Percentiles rank a stretch among this genome's conserved stretches.
Conservation (phyloP, 1,140 invertebrate genomes). For the Battus philenor region DNA sequence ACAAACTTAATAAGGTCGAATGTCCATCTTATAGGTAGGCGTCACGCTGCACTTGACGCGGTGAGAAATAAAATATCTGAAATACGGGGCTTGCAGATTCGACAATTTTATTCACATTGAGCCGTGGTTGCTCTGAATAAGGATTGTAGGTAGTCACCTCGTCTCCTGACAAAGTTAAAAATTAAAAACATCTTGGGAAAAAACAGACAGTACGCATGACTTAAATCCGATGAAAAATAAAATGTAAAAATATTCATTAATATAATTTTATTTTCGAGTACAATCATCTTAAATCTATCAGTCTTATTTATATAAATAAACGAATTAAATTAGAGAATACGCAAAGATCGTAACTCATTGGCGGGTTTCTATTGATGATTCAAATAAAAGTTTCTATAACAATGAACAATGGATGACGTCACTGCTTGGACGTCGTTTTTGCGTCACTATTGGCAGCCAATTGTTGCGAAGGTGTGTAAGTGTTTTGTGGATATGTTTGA, state of each 20-base stretch:
- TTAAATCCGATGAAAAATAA: slow-evolving; percentile 7
- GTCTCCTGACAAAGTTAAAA: too few relatives aligned
- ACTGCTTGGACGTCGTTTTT: slow-evolving; percentile 38
- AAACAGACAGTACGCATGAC: slow-evolving; percentile 1
- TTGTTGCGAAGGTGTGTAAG: slow-evolving; percentile 46
- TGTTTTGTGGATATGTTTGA: slow-evolving; percentile 45
- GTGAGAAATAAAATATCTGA: too few relatives aligned
- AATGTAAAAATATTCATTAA: slow-evolving; percentile 13
- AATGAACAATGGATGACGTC: slow-evolving; percentile 17
- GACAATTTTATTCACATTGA: too few relatives aligned
- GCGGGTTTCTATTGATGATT: background rate
- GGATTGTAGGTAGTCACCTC: too few relatives aligned
- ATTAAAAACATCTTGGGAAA: background rate
- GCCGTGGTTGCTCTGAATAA: too few relatives aligned
- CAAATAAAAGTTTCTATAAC: slow-evolving; percentile 7
- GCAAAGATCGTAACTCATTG: slow-evolving; percentile 18
- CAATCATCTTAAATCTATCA: slow-evolving; percentile 48
- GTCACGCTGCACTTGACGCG: too few relatives aligned
- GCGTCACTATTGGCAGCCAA: slow-evolving; percentile 29
- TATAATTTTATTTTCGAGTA: slow-evolving; percentile 38
- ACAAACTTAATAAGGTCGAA: too few relatives aligned
- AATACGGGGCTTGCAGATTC: too few relatives aligned
- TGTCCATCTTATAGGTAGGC: too few relatives aligned
- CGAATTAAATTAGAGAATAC: slow-evolving; percentile 27
- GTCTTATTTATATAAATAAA: slow-evolving; percentile 47